Conservation (phyloP, 92 coral and sea anemone species). For the Scolanthus callimorphus region DNA sequence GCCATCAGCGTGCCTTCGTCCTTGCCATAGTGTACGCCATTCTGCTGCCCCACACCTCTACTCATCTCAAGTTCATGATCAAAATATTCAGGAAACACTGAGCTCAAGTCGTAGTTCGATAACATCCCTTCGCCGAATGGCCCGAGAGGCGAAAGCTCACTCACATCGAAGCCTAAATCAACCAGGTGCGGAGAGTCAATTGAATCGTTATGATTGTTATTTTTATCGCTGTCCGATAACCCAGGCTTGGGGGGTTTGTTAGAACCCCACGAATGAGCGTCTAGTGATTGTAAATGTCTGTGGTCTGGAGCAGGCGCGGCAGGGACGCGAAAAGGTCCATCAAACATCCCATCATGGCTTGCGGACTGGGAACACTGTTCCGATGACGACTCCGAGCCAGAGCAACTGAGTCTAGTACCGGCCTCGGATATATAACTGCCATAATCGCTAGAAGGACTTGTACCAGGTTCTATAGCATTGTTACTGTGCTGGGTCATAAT, state of each 20-base stretch:
- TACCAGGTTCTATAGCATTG: constrained; percentile 21
- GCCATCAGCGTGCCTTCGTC: background rate
- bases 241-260: background rate
- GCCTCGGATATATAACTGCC: constrained; percentile 69
- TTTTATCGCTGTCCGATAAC: background rate
- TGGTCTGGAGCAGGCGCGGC: constrained; percentile 14
- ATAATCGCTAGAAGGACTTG: constrained; percentile 75
- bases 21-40: background rate
- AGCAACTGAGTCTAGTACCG: constrained; percentile 42
- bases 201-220: background rate
- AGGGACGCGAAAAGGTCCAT: constrained; percentile 67
- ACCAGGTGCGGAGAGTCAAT: background rate
- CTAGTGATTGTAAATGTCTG: background rate
- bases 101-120: constrained; percentile 16
- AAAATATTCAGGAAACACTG: constrained; percentile 19
- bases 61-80: background rate
- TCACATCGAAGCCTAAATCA: background rate
- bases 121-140: constrained; percentile 1
- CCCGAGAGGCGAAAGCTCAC: background rate
- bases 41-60: background rate
- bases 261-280: background rate
- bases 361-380: constrained; percentile 34
- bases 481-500: constrained; percentile 7
- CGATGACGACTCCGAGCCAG: constrained; percentile 60
- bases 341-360: constrained; percentile 36